Evolutionary conservation across 2,888 invertebrate genomes (phyloP).

Genomic region (Esperia sulphurella): DNA sequence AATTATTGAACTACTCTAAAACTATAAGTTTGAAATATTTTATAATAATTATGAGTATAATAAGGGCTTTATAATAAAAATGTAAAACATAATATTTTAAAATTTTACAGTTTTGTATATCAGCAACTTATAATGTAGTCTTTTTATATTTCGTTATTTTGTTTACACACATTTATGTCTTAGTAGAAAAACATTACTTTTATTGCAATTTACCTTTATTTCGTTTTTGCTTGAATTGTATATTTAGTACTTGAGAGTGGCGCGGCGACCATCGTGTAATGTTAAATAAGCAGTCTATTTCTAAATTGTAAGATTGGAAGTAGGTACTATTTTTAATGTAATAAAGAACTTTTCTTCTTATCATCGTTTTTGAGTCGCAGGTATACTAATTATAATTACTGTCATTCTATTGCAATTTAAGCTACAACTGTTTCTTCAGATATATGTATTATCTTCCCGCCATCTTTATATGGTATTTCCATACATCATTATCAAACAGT

Average conservation of each 20-base stretch:
- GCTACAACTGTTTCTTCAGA: slow-evolving; percentile 3
- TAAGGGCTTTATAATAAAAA: slow-evolving; percentile 15
- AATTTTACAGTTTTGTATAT: slow-evolving; percentile 25
- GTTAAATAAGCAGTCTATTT: too few relatives aligned
- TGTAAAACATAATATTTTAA: slow-evolving; percentile 20
- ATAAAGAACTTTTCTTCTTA: too few relatives aligned
- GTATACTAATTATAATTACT: too few relatives aligned
- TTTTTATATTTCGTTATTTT: slow-evolving; percentile 30
- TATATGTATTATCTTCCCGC: slow-evolving; percentile 27
- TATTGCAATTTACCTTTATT: slow-evolving; percentile 2
- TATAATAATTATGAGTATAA: too few relatives aligned
- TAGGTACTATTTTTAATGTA: too few relatives aligned
- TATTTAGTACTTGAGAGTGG: slow-evolving; percentile 17
- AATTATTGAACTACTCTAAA: too few relatives aligned
- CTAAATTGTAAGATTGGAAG: too few relatives aligned
- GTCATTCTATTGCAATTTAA: too few relatives aligned
- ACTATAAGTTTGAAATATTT: too few relatives aligned
- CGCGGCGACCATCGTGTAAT: too few relatives aligned
- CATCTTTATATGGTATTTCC: slow-evolving; percentile 35
- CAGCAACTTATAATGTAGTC: slow-evolving; percentile 14
- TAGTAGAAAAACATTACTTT: too few relatives aligned
- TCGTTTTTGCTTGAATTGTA: slow-evolving; percentile 18
- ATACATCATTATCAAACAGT: slow-evolving; percentile 52
- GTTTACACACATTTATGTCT: slow-evolving; percentile 19
- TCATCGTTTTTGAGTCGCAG: too few relatives aligned